Evolutionary conservation across 2,888 invertebrate genomes (phyloP).

Genomic region (Hipparchia semele): DNA sequence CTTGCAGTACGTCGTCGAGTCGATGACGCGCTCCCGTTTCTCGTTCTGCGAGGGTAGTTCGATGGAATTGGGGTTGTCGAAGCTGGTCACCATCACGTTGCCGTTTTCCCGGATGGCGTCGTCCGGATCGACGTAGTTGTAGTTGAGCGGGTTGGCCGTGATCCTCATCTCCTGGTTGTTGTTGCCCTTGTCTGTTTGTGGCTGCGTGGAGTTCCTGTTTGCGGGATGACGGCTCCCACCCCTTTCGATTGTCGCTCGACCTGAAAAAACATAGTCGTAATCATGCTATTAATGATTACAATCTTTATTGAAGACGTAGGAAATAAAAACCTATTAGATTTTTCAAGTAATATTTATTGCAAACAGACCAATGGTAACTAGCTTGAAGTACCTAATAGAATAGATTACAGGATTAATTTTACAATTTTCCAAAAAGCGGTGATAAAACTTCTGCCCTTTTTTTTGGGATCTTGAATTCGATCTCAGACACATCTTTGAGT

Average conservation of each 20-base stretch:
- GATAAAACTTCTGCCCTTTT: too few relatives aligned
- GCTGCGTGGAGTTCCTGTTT: conserved; percentile 68
- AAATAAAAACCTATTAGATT: too few relatives aligned
- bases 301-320: too few relatives aligned
- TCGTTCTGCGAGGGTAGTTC: conserved; percentile 84
- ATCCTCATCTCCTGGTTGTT: conserved; percentile 86
- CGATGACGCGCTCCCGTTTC: conserved; percentile 73
- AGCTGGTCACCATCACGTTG: conserved; percentile 85
- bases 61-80: conserved; percentile 89
- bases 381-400: too few relatives aligned
- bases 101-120: conserved; percentile 82
- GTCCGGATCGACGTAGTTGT: conserved; percentile 87
- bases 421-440: too few relatives aligned
- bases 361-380: too few relatives aligned
- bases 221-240: conserved; percentile 75
- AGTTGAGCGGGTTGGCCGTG: conserved; percentile 89
- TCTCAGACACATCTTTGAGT: too few relatives aligned
- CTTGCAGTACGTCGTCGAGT: conserved; percentile 89
- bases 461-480: too few relatives aligned
- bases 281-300: too few relatives aligned
- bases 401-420: too few relatives aligned
- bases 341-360: neutral
- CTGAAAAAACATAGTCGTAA: conserved; percentile 51
- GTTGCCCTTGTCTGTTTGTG: conserved; percentile 57
- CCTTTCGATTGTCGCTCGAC: conserved; percentile 84